Evolutionary conservation across 53 echinoderm and acorn worm species (phyloP).

Genomic region (Crossaster papposus): DNA sequence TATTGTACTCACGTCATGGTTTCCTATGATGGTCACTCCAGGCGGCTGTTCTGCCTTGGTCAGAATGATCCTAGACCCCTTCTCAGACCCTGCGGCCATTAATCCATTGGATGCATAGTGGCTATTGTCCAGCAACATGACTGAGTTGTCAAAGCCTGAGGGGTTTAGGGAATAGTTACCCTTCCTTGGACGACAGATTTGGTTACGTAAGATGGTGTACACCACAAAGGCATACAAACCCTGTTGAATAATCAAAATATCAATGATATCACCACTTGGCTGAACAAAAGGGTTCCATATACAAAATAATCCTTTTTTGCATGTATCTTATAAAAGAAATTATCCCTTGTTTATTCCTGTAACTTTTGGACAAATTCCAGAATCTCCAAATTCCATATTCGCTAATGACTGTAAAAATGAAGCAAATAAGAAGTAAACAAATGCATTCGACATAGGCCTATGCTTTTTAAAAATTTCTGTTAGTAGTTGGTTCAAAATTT

Average conservation of each 20-base stretch:
- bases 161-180: constrained; percentile 96
- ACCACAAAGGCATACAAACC: constrained; percentile 92
- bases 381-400: no score
- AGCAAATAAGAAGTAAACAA: no score
- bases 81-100: constrained; percentile 66
- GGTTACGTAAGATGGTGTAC: constrained; percentile 94
- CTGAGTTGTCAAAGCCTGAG: constrained; percentile 77
- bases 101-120: constrained; percentile 69
- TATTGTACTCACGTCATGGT: constrained; percentile 52
- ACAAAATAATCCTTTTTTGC: no score
- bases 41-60: constrained; percentile 75
- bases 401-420: no score
- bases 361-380: no score
- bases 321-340: no score
- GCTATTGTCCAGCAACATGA: constrained; percentile 82
- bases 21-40: constrained; percentile 29
- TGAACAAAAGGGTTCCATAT: neutral
- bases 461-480: no score
- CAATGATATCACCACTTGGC: neutral
- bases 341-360: no score
- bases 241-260: constrained; percentile 37
- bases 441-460: no score
- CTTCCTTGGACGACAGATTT: constrained; percentile 86
- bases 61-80: constrained; percentile 77
- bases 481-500: no score